These are phyloP conservation scores for Drosophila carrolli DNA, from an alignment of 1,140 invertebrate species.

Conservation along the genomic window DNA sequence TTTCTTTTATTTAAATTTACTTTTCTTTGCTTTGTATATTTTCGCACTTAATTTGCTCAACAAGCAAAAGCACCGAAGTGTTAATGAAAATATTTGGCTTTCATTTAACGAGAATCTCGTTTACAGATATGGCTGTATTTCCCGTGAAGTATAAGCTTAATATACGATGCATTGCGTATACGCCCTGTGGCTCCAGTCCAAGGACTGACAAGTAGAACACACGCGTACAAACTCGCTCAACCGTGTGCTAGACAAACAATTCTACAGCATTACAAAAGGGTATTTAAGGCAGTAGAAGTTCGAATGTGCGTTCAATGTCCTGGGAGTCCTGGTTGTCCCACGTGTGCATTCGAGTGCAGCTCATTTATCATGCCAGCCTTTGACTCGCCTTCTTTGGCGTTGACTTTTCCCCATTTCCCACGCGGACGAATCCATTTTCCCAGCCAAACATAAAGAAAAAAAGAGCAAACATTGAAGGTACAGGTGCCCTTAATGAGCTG, in stretches of 20 bases:
- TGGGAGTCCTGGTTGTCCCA: conserved; percentile 5
- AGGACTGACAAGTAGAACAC: conserved; percentile 12
- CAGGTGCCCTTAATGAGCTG: conserved; percentile 35
- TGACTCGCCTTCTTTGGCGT: conserved; percentile 9
- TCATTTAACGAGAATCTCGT: conserved; percentile 36
- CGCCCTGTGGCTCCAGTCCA: conserved; percentile 34
- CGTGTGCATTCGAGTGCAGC: conserved; percentile 49
- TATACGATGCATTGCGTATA: conserved; percentile 26
- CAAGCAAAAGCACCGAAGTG: conserved; percentile 21
- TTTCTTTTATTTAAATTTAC: not conserved
- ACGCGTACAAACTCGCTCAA: not conserved
- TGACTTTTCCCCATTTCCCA: conserved; percentile 23
- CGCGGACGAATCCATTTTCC: conserved; percentile 13
- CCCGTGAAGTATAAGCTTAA: conserved; percentile 7
- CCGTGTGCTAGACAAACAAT: conserved; percentile 26
- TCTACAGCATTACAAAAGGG: conserved; percentile 8
- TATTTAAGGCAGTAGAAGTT: conserved; percentile 2
- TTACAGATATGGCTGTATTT: conserved; percentile 20
- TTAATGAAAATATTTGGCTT: conserved; percentile 44
- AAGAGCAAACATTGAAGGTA: conserved; percentile 18
- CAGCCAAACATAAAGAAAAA: not conserved
- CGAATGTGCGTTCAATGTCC: not conserved
- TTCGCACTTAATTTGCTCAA: conserved; percentile 21
- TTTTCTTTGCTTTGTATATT: conserved; percentile 14
- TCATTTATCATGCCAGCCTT: conserved; percentile 59